Base-by-base conservation (phyloP, 2,888 invertebrate genomes). In the Lycocerus yunnanus region DNA sequence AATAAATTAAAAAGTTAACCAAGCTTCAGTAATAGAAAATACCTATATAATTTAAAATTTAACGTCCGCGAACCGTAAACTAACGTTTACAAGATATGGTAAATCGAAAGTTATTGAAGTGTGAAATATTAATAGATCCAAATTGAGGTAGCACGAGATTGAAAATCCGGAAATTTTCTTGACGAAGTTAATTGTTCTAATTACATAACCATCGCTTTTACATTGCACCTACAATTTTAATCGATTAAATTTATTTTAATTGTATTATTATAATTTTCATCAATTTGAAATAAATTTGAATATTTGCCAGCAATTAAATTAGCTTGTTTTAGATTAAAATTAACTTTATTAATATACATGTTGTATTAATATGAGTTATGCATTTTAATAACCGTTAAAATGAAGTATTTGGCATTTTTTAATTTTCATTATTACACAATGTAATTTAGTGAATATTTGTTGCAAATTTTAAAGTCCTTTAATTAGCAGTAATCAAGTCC, bases 1-100 rank as follows among this genome's bases (percentile, higher is more conserved):
- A 43, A 43, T 43, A 43, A 43, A n/a, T 43, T 43, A n/a, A 43
- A 43, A 43, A n/a, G n/a, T n/a, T 43, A 43, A 43, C 43, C 43
- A 43, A 43, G 43, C 43, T 43, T n/a, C 43, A 43, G n/a, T 43
- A 43, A 43, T 43, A 43, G 43, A 43, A 43, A 43, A 43, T 43
- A 21, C 21, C 21, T 21, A 21, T 21, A 78, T 82, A 84, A 83
- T 78, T 83, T 68, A 81, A 61, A 16, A 16, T 61, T 61, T 61
- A 61, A 61, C 43, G 67, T 14, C 18, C 43, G 63, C 20, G 18
- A 20, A 63, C 58, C n/a, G 16, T 58, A 58, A 63, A 16, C 15
- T 14, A 66, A 66, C 59, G 60, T 21, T 24, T 15, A 60, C 69
- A 60, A 27, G 18, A 69, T 16, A 24, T 8, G 10, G 63, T 63